phyloP scores from a whole-genome alignment of 2,888 invertebrate genomes.

The Caenorhabditis drosophilae region DNA sequence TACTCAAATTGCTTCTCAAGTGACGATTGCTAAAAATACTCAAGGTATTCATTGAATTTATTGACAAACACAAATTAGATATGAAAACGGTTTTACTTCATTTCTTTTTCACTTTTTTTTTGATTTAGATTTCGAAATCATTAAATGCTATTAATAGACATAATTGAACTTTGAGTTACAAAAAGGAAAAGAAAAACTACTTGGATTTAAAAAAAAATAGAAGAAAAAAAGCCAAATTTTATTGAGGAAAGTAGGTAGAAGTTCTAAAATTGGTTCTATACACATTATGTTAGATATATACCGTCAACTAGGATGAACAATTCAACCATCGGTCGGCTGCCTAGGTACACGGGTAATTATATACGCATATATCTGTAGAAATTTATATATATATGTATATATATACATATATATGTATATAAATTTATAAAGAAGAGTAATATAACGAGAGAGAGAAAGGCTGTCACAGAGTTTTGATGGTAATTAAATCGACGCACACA shows the following conservation, averaged over 20 bases:
- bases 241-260: no score
- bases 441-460: no score
- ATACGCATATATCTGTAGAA: background rate
- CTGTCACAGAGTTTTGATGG: conserved; percentile 6
- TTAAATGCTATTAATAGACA: no score
- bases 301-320: no score
- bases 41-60: conserved; percentile 13
- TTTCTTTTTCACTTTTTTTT: conserved; percentile 3
- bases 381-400: background rate
- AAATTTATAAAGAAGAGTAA: no score
- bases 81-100: conserved; percentile 1
- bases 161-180: no score
- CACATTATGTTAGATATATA: no score
- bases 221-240: no score
- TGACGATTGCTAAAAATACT: conserved; percentile 27
- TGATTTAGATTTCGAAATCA: no score
- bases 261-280: background rate
- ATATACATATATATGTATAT: no score
- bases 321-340: background rate
- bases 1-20: conserved; percentile 10
- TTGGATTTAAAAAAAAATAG: no score
- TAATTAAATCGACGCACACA: conserved; percentile 3
- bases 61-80: background rate
- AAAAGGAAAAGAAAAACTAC: no score
- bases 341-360: conserved; percentile 7